Conservation (phyloP, 2,113 vertebrate genomes). For the Callipepla squamata region DNA sequence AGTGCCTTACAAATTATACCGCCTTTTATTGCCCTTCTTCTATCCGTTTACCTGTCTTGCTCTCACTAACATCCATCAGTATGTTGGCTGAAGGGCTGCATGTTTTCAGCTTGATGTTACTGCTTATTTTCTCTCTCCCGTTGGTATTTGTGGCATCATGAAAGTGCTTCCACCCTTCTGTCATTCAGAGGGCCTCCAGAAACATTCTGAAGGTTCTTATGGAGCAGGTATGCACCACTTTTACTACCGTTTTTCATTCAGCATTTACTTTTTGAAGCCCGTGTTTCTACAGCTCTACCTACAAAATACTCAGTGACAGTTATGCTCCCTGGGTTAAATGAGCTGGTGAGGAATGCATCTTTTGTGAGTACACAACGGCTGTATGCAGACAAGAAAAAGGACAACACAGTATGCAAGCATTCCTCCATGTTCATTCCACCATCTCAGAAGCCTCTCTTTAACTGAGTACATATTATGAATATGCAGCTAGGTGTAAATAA, state of each 20-base stretch:
- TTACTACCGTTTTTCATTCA: neutral
- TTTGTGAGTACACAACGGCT: fast-evolving
- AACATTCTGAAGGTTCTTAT: neutral
- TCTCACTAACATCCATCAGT: neutral
- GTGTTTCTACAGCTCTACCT: neutral
- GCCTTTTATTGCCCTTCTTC: neutral
- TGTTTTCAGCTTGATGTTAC: neutral
- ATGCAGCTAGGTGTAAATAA: slow-evolving; percentile 42
- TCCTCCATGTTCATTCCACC: neutral
- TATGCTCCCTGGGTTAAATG: neutral
- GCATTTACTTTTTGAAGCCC: neutral
- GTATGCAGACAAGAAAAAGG: neutral
- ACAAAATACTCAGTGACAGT: neutral
- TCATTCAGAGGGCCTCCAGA: neutral
- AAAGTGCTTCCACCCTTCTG: neutral
- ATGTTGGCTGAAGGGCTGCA: neutral
- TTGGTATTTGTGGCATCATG: neutral
- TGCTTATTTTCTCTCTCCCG: neutral
- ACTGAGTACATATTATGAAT: neutral
- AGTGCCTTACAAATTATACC: neutral
- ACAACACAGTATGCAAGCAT: neutral
- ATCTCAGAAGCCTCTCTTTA: neutral
- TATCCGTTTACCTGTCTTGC: neutral
- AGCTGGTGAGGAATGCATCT: neutral
- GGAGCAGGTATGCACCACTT: neutral